These are phyloP conservation scores for Sesia bembeciformis DNA, from an alignment of 2,888 invertebrate species.

Conservation along the genomic window DNA sequence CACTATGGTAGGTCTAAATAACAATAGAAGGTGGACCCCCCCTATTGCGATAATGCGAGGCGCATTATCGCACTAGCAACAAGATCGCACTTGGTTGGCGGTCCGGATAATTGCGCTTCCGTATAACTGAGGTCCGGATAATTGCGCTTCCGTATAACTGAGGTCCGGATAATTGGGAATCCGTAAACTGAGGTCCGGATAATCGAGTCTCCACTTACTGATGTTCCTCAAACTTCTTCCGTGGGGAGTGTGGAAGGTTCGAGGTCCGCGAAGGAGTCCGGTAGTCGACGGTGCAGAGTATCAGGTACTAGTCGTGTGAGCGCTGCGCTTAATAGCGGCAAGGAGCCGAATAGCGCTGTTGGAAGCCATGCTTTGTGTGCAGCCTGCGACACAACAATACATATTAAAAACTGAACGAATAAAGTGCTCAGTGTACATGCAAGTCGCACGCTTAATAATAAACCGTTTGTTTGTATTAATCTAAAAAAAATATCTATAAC, in stretches of 20 bases:
- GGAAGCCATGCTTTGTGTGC: slow-evolving; percentile 60
- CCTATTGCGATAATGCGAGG: too few relatives aligned
- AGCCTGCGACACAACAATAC: slow-evolving; percentile 23
- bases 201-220: background rate
- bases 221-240: background rate
- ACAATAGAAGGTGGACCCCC: too few relatives aligned
- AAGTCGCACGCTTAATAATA: background rate
- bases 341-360: slow-evolving; percentile 58
- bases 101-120: background rate
- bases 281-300: slow-evolving; percentile 74
- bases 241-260: slow-evolving; percentile 11
- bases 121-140: too few relatives aligned
- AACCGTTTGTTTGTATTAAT: background rate
- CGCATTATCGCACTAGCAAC: too few relatives aligned
- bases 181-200: too few relatives aligned
- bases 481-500: too few relatives aligned
- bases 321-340: slow-evolving; percentile 70
- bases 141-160: too few relatives aligned
- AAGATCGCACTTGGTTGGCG: too few relatives aligned
- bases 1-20: too few relatives aligned
- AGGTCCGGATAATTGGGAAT: background rate
- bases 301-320: slow-evolving; percentile 75
- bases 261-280: slow-evolving; percentile 74
- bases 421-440: too few relatives aligned
- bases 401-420: background rate